Percentiles rank a stretch among this genome's conserved stretches.
Evolutionary conservation across 2,113 vertebrate genomes (phyloP).

Genomic region (Cyanoramphus novaezelandiae): DNA sequence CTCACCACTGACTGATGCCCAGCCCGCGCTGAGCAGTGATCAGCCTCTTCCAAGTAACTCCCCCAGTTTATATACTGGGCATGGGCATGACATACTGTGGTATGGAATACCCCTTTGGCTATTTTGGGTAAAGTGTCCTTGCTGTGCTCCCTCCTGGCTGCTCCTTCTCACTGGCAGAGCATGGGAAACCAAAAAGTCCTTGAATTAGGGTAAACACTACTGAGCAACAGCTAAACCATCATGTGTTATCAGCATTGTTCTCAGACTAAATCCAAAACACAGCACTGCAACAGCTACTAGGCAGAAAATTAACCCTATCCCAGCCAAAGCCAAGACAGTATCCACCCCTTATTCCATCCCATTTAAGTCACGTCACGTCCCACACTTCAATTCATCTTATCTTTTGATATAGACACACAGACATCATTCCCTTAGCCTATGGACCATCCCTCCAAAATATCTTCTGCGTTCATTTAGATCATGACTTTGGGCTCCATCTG

Average conservation of each 20-base stretch:
- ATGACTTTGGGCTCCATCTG: neutral
- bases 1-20: neutral
- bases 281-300: neutral
- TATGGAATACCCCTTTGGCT: neutral
- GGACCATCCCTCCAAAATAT: neutral
- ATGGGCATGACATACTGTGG: rapidly evolving
- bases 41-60: neutral
- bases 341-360: neutral
- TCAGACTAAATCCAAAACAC: neutral
- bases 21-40: neutral
- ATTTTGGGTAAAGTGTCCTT: neutral
- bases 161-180: neutral
- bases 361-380: neutral
- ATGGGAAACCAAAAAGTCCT: neutral
- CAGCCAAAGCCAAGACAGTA: neutral
- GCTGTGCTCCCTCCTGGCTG: neutral
- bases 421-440: neutral
- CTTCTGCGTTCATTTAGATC: neutral
- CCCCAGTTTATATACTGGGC: neutral
- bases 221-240: neutral
- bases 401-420: neutral
- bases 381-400: neutral
- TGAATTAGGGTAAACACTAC: neutral
- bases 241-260: neutral
- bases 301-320: neutral